A percentile compares a stretch with the other conserved stretches of the same genome.
Conservation (phyloP, 2,797 vertebrate genomes). For the Dromococcyx pavoninus region DNA sequence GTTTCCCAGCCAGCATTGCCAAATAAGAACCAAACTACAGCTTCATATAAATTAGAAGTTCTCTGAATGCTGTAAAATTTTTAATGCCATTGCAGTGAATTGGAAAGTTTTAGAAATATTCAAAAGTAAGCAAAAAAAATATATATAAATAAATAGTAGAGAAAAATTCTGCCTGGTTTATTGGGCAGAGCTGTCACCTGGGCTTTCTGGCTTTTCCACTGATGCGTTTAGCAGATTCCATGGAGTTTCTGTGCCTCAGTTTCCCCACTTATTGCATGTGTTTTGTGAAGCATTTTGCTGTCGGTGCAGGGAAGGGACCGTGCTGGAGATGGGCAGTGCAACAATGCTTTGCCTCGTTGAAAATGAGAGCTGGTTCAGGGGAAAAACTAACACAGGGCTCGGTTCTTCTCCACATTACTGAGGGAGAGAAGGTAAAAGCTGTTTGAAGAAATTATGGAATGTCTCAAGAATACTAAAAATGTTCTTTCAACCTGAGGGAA, state of each 20-base stretch:
- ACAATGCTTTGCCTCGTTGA: background rate
- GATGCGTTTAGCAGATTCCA: background rate
- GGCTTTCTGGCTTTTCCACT: background rate
- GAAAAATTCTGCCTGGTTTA: background rate
- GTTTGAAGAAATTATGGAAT: background rate
- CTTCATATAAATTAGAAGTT: background rate
- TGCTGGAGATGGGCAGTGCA: background rate
- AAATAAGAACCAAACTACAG: background rate
- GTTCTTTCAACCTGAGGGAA: background rate
- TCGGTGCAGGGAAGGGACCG: background rate
- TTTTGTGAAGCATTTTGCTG: background rate
- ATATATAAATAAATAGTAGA: fast-evolving
- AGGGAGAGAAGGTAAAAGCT: background rate
- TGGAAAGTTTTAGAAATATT: slow-evolving; percentile 5
- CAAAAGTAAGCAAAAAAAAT: background rate
- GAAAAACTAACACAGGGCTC: background rate
- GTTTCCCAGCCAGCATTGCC: background rate
- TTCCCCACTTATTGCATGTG: background rate
- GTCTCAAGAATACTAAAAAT: background rate
- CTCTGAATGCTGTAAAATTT: background rate
- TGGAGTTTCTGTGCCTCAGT: background rate
- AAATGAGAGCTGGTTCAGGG: background rate
- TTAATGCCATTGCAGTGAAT: background rate
- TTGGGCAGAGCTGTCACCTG: slow-evolving; percentile 8
- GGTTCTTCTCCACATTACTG: background rate